A percentile compares a stretch with the other conserved stretches of the same genome.
These are phyloP conservation scores for Drosophila azteca DNA, from an alignment of 1,140 invertebrate species.

Conservation along the genomic window DNA sequence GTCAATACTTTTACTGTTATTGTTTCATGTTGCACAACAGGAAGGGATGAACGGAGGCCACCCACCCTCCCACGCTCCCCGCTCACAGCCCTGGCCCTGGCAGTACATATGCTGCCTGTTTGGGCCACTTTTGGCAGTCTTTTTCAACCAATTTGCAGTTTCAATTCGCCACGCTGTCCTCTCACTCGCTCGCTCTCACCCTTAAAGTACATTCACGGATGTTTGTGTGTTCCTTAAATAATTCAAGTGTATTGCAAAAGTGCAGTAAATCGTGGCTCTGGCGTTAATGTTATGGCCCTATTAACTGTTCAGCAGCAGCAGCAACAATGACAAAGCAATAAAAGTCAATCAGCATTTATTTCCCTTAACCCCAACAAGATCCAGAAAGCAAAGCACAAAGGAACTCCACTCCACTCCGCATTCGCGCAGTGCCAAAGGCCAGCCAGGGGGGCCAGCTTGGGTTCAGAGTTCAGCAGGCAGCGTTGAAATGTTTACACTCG, in stretches of 20 bases:
- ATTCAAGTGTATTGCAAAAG: constrained; percentile 58
- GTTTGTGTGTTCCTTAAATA: constrained; percentile 43
- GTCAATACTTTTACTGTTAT: constrained; percentile 81
- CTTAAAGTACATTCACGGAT: not conserved
- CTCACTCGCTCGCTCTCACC: not conserved
- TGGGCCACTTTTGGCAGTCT: constrained; percentile 58
- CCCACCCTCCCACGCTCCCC: not conserved
- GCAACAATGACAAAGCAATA: constrained; percentile 60
- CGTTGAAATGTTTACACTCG: constrained; percentile 67
- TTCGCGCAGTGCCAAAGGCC: no score
- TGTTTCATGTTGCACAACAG: constrained; percentile 66
- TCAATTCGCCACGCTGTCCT: constrained; percentile 54
- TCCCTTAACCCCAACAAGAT: constrained; percentile 69
- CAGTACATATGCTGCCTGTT: constrained; percentile 61
- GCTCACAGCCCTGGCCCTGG: not conserved
- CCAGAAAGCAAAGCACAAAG: constrained; percentile 23
- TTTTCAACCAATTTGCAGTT: constrained; percentile 72
- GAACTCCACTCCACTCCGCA: constrained; percentile 15
- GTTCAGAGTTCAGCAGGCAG: constrained; percentile 14
- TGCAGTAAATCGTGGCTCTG: constrained; percentile 67
- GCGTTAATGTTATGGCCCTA: constrained; percentile 62
- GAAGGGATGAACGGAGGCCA: constrained; percentile 16
- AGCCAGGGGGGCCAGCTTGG: not conserved
- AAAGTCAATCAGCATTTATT: constrained; percentile 81
- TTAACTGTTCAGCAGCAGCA: constrained; percentile 52